Percentiles rank a stretch among this genome's conserved stretches.
phyloP scores from a whole-genome alignment of 2,888 invertebrate genomes.

The Steinernema hermaphroditum region DNA sequence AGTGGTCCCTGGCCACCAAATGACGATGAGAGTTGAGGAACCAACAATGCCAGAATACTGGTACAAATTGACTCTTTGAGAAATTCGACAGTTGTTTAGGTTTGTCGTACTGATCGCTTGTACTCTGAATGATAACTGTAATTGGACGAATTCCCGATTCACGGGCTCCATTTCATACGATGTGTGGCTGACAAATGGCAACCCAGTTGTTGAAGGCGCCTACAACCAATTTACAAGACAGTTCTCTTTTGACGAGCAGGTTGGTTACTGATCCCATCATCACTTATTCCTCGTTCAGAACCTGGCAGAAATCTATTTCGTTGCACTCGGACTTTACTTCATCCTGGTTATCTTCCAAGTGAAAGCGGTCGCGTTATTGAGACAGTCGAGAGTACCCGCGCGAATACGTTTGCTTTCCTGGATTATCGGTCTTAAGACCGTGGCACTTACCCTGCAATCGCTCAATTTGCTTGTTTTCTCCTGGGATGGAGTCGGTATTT shows the following conservation, averaged over 20 bases:
- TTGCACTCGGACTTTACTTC: slow-evolving; percentile 47
- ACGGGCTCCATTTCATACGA: slow-evolving; percentile 73
- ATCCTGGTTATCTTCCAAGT: slow-evolving; percentile 43
- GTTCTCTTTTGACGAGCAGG: slow-evolving; percentile 88
- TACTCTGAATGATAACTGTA: slow-evolving; percentile 77
- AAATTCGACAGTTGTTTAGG: slow-evolving; percentile 37
- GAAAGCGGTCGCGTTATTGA: slow-evolving; percentile 37
- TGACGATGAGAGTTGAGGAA: slow-evolving; percentile 89
- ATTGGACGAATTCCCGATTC: slow-evolving; percentile 74
- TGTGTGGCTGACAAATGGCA: slow-evolving; percentile 93
- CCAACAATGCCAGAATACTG: slow-evolving; percentile 82
- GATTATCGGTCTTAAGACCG: slow-evolving; percentile 46
- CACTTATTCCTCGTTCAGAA: slow-evolving; percentile 68
- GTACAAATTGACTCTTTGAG: slow-evolving; percentile 33
- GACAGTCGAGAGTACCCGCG: slow-evolving; percentile 4
- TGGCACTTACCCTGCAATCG: slow-evolving; percentile 81
- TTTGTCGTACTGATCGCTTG: slow-evolving; percentile 92
- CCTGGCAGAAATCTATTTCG: slow-evolving; percentile 84
- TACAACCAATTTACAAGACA: slow-evolving; percentile 84
- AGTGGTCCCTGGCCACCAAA: slow-evolving; percentile 85
- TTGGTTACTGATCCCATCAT: slow-evolving; percentile 11
- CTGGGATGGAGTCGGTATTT: slow-evolving; percentile 84
- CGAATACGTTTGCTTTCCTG: slow-evolving; percentile 39
- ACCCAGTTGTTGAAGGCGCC: slow-evolving; percentile 78
- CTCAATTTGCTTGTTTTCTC: slow-evolving; percentile 87